A percentile compares a stretch with the other conserved stretches of the same genome.
These are phyloP conservation scores for Zingel zingel DNA, from an alignment of 2,113 vertebrate genomes.

Conservation along the genomic window DNA sequence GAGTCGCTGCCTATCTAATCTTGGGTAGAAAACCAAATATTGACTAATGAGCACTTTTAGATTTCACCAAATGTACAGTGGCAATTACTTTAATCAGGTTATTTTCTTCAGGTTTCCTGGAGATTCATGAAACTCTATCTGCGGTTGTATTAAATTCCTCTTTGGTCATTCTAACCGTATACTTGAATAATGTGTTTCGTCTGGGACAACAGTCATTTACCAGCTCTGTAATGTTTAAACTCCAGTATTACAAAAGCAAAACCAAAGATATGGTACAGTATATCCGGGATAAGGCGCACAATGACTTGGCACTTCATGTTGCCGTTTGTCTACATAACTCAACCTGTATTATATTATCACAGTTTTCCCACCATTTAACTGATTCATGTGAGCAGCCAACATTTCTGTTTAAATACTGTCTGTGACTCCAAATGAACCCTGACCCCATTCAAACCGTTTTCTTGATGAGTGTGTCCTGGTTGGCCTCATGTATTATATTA, in stretches of 20 bases:
- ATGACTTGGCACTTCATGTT: constrained; percentile 46
- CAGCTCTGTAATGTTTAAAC: constrained; percentile 50
- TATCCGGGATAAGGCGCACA: constrained; percentile 38
- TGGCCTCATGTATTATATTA: constrained; percentile 16
- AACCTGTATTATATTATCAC: constrained; percentile 39
- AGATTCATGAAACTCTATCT: constrained; percentile 37
- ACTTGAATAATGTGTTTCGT: constrained; percentile 39
- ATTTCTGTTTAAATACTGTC: constrained; percentile 48
- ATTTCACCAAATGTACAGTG: constrained; percentile 65
- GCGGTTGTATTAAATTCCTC: constrained; percentile 36
- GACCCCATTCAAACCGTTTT: constrained; percentile 30
- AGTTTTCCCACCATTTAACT: constrained; percentile 57
- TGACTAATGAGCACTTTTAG: constrained; percentile 69
- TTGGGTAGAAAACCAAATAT: constrained; percentile 64
- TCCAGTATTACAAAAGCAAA: constrained; percentile 26
- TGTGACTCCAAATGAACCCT: constrained; percentile 45
- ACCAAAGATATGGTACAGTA: constrained; percentile 31
- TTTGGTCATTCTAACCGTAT: constrained; percentile 35
- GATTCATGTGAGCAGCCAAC: constrained; percentile 34
- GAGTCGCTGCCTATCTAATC: constrained; percentile 54
- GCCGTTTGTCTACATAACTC: constrained; percentile 52
- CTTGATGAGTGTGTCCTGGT: constrained; percentile 35
- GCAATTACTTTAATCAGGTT: constrained; percentile 60
- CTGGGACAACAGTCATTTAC: constrained; percentile 25
- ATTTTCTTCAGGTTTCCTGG: constrained; percentile 15